Evolutionary conservation across 2,113 vertebrate species (phyloP), one percentile per base, ranked within the genome.

Genomic region (Prionailurus viverrinus): DNA sequence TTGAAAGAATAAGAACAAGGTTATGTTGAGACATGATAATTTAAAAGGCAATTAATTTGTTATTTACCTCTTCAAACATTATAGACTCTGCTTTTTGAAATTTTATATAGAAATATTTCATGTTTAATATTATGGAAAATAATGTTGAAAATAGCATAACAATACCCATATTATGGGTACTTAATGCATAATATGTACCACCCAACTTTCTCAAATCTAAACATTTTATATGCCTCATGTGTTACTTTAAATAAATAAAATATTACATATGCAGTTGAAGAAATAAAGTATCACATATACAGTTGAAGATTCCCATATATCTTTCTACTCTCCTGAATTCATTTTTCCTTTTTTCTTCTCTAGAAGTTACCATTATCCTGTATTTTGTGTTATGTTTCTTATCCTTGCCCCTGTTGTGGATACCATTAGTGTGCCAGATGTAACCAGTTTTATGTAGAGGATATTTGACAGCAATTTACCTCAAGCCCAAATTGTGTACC

Each of bases 211-310:
- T 88, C 45, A 82, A 82, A 76, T 93, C 5, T 66, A 51, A 55
- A 33, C 73, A 63, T 71, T 96, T 71, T 36, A 76, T 71, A 87
- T 74, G 23, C 23, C 33, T 84, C 29, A 65, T 21, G 73, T 81
- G 21, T 73, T 10, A 73, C 87, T 81, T 90, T 80, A 92, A 85
- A 85, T 10, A 91, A n/a, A 86, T 66, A 53, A 91, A 95, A 39
- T 41, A 66, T 65, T 65, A 29, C 8, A 27, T 65, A 69, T 68
- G 68, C 7, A 45, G 3, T 61, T 61, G 58, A 85, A 86, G 7
- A 91, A 36, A 87, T 79, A 55, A 91, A 95, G 27, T 33, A 36
- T 51, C 66, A 45, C 21, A 74, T 53, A 73, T 71, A 80, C 12
- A 61, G 4, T 86, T 78, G 61, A 84, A 89, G 48, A 58, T 4